Conservation (phyloP, 2,797 vertebrate species). For the Coregonus suidteri region DNA sequence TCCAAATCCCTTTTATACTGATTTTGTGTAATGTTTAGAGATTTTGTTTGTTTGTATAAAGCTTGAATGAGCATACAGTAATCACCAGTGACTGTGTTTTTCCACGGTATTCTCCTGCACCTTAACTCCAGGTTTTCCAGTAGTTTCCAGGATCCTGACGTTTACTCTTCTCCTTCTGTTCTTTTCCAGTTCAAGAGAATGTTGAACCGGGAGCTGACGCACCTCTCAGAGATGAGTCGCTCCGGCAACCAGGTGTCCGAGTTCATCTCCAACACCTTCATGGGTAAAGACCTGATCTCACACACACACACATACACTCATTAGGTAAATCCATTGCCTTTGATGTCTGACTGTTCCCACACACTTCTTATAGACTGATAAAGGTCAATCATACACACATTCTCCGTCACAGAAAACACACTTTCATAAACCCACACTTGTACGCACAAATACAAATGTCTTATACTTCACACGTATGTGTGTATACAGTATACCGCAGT, state of each 20-base stretch:
- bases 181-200: constrained; percentile 95
- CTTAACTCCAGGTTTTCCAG: constrained; percentile 52
- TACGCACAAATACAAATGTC: not conserved
- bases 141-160: constrained; percentile 55
- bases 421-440: constrained; percentile 7
- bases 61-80: not conserved
- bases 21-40: not conserved
- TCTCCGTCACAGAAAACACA: not conserved
- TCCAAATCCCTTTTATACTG: not conserved
- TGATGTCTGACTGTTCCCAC: not conserved
- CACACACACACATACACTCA: constrained; percentile 3
- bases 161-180: constrained; percentile 28
- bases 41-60: not conserved
- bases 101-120: constrained; percentile 36
- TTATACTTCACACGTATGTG: not conserved
- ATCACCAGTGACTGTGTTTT: constrained; percentile 27
- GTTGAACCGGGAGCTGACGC: constrained; percentile 98
- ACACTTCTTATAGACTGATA: not conserved
- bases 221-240: constrained; percentile 99
- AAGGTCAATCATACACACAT: not conserved
- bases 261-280: constrained; percentile 99
- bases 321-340: not conserved
- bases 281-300: constrained; percentile 81
- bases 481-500: not conserved
- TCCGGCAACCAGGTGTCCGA: constrained; percentile 99